These are phyloP conservation scores for Characodon lateralis DNA, from an alignment of 2,797 vertebrate genomes.

Conservation along the genomic window DNA sequence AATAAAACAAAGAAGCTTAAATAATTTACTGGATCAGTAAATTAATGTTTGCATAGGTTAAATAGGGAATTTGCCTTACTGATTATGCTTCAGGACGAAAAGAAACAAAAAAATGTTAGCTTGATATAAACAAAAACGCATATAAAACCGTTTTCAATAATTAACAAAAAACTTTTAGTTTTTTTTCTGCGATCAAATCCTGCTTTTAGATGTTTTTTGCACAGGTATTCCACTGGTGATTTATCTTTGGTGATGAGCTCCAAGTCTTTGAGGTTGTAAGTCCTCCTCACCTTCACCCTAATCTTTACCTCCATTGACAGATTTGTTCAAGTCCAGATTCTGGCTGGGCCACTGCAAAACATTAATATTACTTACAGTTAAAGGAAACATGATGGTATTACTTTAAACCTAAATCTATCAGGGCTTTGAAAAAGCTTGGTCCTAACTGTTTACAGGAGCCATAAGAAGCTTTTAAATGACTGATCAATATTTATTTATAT, in stretches of 20 bases:
- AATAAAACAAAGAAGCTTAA: constrained; percentile 12
- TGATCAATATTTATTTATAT: not conserved
- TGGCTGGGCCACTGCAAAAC: not conserved
- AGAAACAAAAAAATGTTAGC: not conserved
- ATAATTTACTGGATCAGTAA: constrained; percentile 15
- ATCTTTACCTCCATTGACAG: not conserved
- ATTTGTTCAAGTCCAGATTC: not conserved
- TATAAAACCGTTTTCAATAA: not conserved
- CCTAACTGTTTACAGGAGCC: not conserved
- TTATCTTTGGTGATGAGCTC: too few species aligned
- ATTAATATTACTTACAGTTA: not conserved
- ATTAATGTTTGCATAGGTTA: not conserved
- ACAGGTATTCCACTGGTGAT: not conserved
- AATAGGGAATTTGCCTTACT: not conserved
- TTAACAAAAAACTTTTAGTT: too few species aligned
- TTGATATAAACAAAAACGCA: not conserved
- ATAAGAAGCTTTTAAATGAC: not conserved
- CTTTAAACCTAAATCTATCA: not conserved
- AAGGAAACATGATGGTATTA: not conserved
- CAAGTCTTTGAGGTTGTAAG: not conserved
- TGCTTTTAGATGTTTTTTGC: not conserved
- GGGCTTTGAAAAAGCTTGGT: not conserved
- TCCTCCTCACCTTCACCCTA: not conserved
- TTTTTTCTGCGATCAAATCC: not conserved
- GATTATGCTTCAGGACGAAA: not conserved